These are phyloP conservation scores for Agriopis aurantiaria DNA, from an alignment of 2,888 invertebrate genomes.

Conservation along the genomic window DNA sequence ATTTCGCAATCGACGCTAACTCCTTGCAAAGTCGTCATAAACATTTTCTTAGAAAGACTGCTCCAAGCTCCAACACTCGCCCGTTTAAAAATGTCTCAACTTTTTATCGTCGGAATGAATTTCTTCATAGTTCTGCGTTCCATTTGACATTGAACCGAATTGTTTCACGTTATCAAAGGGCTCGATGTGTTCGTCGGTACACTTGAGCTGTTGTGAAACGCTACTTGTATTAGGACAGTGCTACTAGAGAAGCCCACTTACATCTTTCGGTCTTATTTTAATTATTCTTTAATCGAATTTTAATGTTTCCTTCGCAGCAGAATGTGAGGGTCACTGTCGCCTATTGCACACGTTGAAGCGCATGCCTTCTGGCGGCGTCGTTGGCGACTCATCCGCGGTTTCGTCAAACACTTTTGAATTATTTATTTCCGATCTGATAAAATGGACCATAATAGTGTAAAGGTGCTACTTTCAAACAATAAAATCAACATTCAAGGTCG, in stretches of 20 bases:
- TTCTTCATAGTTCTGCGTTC: slow-evolving; percentile 72
- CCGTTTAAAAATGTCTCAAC: slow-evolving; percentile 54
- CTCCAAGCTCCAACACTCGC: slow-evolving; percentile 56
- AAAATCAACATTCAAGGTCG: slow-evolving; percentile 62
- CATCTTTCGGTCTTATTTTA: slow-evolving; percentile 66
- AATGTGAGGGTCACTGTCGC: slow-evolving; percentile 60
- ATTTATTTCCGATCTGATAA: slow-evolving; percentile 43
- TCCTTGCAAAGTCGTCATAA: slow-evolving; percentile 71
- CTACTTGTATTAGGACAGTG: slow-evolving; percentile 59
- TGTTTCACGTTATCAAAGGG: slow-evolving; percentile 76
- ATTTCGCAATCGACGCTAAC: slow-evolving; percentile 76
- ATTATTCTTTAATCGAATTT: slow-evolving; percentile 76
- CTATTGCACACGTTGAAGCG: slow-evolving; percentile 71
- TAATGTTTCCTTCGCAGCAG: slow-evolving; percentile 66
- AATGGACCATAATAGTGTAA: slow-evolving; percentile 47
- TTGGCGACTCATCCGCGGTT: slow-evolving; percentile 50
- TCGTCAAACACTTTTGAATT: slow-evolving; percentile 51
- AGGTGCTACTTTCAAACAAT: slow-evolving; percentile 49
- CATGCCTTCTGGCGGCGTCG: slow-evolving; percentile 58
- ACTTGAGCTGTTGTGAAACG: slow-evolving; percentile 69
- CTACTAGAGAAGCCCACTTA: slow-evolving; percentile 62
- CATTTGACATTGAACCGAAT: slow-evolving; percentile 82
- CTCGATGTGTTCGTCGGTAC: slow-evolving; percentile 66
- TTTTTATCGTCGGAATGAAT: slow-evolving; percentile 67
- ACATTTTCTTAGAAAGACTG: slow-evolving; percentile 73